Conservation (phyloP, 2,113 vertebrate genomes). For the Ptyas mucosa region DNA sequence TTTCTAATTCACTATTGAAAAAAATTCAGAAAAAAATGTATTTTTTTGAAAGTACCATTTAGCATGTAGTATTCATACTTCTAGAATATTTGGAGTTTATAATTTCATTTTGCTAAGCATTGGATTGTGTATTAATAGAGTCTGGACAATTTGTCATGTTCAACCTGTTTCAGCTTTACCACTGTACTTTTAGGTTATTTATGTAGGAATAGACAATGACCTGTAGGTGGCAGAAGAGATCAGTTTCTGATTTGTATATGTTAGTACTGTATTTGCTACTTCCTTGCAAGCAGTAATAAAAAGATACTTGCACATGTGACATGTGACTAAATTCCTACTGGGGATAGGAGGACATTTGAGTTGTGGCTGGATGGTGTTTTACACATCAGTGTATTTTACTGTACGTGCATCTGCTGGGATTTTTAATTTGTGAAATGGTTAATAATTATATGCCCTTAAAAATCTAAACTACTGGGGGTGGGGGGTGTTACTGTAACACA, state of each 20-base stretch:
- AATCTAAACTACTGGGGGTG: neutral
- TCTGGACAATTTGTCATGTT: neutral
- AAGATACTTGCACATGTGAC: neutral
- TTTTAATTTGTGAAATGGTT: neutral
- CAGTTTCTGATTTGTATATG: neutral
- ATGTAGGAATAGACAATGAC: neutral
- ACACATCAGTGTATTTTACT: neutral
- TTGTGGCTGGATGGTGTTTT: neutral
- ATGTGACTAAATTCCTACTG: neutral
- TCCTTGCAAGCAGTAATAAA: neutral
- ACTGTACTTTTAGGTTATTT: neutral
- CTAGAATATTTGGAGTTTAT: neutral
- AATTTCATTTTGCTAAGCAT: neutral
- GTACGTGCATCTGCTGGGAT: neutral
- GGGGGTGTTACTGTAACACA: neutral
- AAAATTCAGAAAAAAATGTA: neutral
- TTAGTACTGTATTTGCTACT: neutral
- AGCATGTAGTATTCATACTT: neutral
- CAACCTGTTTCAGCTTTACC: neutral
- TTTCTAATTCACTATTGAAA: neutral
- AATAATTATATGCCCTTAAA: neutral
- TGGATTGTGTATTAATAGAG: neutral
- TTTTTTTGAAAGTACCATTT: neutral
- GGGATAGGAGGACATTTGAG: neutral
- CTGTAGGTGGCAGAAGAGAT: slow-evolving; percentile 10